A percentile compares a stretch with the other conserved stretches of the same genome.
phyloP scores from a whole-genome alignment of 2,888 invertebrate species.

The Gymnosoma rotundatum region DNA sequence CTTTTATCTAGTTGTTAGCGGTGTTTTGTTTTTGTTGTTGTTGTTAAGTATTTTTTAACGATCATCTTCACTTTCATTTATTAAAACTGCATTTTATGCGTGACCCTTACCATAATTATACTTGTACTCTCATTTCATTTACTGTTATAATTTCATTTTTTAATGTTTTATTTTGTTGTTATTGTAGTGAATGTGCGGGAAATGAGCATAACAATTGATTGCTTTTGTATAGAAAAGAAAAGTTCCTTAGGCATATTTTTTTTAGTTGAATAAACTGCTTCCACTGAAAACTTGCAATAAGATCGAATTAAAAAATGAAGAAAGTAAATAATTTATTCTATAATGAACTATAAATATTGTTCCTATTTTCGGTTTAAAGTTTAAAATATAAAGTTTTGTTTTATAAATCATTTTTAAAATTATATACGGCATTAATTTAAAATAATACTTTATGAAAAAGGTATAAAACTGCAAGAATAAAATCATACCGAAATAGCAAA shows the following conservation, averaged over 20 bases:
- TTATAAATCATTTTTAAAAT: too few relatives aligned
- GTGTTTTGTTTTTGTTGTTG: not conserved
- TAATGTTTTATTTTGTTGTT: not conserved
- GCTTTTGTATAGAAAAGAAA: constrained; percentile 47
- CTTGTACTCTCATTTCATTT: constrained; percentile 6
- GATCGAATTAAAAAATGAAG: too few relatives aligned
- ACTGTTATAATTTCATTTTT: not conserved
- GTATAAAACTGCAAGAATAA: too few relatives aligned
- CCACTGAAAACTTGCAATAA: too few relatives aligned
- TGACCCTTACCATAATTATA: constrained; percentile 58
- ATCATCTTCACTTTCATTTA: constrained; percentile 67
- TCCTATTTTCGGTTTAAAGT: too few relatives aligned
- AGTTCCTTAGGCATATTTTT: not conserved
- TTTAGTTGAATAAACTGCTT: not conserved
- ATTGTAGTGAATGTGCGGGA: constrained; percentile 44
- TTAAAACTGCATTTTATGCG: constrained; percentile 49
- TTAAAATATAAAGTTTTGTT: too few relatives aligned
- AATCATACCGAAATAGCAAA: too few relatives aligned
- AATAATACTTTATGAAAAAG: too few relatives aligned
- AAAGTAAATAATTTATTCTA: too few relatives aligned
- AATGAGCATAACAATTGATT: constrained; percentile 54
- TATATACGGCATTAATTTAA: too few relatives aligned
- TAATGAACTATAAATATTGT: too few relatives aligned
- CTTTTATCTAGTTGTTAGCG: constrained; percentile 34
- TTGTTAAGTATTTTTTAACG: constrained; percentile 12